Conservation (phyloP, 2,113 vertebrate genomes). For the Ranitomeya imitator region DNA sequence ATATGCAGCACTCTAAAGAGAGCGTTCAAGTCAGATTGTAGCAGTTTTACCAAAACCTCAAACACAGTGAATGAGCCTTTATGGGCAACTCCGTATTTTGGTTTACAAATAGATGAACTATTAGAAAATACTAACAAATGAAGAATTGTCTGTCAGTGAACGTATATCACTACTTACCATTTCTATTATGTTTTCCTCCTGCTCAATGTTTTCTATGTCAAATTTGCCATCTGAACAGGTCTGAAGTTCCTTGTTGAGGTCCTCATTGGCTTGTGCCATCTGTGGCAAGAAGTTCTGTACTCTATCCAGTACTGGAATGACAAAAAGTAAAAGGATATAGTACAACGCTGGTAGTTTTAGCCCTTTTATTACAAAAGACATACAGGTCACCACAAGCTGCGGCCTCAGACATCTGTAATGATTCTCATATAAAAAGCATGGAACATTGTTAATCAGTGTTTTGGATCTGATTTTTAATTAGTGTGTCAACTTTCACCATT, state of each 20-base stretch:
- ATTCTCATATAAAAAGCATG: no score
- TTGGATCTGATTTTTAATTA: no score
- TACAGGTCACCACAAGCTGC: not conserved
- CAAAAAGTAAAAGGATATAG: not conserved
- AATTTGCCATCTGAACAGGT: constrained; percentile 74
- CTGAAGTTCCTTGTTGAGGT: constrained; percentile 80
- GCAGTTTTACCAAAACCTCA: no score
- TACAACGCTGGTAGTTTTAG: not conserved
- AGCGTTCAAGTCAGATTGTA: no score
- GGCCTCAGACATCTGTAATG: no score
- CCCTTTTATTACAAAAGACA: not conserved
- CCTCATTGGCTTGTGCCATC: constrained; percentile 86
- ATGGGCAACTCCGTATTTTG: no score
- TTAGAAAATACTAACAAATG: no score
- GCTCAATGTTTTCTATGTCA: constrained; percentile 85
- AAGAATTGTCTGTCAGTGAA: no score
- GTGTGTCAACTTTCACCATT: no score
- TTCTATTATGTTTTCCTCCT: constrained; percentile 80
- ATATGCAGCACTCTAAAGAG: not conserved
- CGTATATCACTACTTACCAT: constrained; percentile 76
- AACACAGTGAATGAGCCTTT: no score
- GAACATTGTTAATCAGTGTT: no score
- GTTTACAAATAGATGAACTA: no score
- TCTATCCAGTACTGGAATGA: constrained; percentile 55
- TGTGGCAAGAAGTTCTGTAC: constrained; percentile 88